These are phyloP conservation scores for Strongylocentrotus purpuratus DNA, from an alignment of 35 echinoderm and acorn worm species.

Conservation along the genomic window DNA sequence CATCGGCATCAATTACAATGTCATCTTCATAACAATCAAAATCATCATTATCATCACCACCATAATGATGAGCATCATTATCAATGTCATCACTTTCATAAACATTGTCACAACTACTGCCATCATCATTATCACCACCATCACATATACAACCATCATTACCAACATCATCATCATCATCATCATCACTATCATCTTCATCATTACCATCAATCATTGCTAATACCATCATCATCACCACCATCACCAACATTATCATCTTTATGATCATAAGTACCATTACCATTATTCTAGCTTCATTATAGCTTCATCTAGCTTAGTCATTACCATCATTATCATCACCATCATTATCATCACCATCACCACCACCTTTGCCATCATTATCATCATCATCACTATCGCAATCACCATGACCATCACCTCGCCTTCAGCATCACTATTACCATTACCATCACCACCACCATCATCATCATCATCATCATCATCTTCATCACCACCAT, in stretches of 20 bases:
- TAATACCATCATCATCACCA: background rate
- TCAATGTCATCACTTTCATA: background rate
- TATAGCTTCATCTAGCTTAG: too few relatives aligned
- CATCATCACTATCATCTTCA: background rate
- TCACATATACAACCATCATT: background rate
- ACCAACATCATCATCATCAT: background rate
- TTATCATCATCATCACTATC: too few relatives aligned
- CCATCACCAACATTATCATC: background rate
- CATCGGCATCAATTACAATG: background rate
- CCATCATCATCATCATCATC: background rate
- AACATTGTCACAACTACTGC: background rate
- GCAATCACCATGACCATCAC: too few relatives aligned
- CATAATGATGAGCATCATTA: background rate
- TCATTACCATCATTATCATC: too few relatives aligned
- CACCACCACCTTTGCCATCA: too few relatives aligned
- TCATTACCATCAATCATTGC: background rate
- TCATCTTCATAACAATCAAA: background rate
- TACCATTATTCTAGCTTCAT: background rate
- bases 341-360: too few relatives aligned
- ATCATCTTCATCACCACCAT: background rate
- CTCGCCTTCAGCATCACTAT: too few relatives aligned
- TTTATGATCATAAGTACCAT: background rate
- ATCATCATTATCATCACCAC: background rate
- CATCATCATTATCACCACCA: too few relatives aligned
- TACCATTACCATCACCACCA: too few relatives aligned